Conservation (phyloP, 1,140 invertebrate species). For the Euura saliciscinereae region DNA sequence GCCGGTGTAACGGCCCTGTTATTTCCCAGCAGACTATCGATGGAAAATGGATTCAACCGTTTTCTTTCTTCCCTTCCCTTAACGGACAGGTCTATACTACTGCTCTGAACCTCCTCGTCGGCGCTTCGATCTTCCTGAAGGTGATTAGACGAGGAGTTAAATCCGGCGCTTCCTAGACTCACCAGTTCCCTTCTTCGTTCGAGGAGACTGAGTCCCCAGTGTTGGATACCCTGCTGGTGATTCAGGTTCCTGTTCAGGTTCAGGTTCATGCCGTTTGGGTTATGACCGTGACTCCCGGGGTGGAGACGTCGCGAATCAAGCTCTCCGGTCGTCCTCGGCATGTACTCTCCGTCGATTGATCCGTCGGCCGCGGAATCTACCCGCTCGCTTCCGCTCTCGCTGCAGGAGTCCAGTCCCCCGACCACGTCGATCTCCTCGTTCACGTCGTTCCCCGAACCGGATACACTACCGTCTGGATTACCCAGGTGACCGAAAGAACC, state of each 20-base stretch:
- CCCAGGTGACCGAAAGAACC: slow-evolving; percentile 41
- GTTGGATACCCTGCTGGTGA: slow-evolving; percentile 55
- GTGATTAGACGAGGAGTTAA: slow-evolving; percentile 6
- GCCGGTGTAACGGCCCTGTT: slow-evolving; percentile 63
- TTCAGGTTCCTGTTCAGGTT: slow-evolving; percentile 43
- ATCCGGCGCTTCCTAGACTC: slow-evolving; percentile 30
- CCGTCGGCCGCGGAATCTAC: slow-evolving; percentile 68
- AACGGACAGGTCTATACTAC: slow-evolving; percentile 56
- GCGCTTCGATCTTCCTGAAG: slow-evolving; percentile 59
- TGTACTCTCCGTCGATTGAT: slow-evolving; percentile 61
- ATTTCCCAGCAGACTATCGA: slow-evolving; percentile 77
- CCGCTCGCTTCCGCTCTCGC: slow-evolving; percentile 66
- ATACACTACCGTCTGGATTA: slow-evolving; percentile 69
- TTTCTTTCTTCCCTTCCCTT: slow-evolving; percentile 64
- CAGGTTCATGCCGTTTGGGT: slow-evolving; percentile 33
- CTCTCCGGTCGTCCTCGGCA: slow-evolving; percentile 33
- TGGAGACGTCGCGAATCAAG: slow-evolving; percentile 26
- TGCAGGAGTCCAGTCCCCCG: slow-evolving; percentile 66
- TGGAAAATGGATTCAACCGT: slow-evolving; percentile 80
- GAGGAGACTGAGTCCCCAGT: slow-evolving; percentile 53
- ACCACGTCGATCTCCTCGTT: slow-evolving; percentile 81
- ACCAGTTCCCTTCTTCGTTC: slow-evolving; percentile 53
- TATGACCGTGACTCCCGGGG: slow-evolving; percentile 54
- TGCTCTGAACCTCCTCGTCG: slow-evolving; percentile 55
- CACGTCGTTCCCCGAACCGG: slow-evolving; percentile 73